Evolutionary conservation across 2,797 vertebrate genomes (phyloP), one percentile per base, ranked within the genome.

Genomic region (Lutjanus campechanus): DNA sequence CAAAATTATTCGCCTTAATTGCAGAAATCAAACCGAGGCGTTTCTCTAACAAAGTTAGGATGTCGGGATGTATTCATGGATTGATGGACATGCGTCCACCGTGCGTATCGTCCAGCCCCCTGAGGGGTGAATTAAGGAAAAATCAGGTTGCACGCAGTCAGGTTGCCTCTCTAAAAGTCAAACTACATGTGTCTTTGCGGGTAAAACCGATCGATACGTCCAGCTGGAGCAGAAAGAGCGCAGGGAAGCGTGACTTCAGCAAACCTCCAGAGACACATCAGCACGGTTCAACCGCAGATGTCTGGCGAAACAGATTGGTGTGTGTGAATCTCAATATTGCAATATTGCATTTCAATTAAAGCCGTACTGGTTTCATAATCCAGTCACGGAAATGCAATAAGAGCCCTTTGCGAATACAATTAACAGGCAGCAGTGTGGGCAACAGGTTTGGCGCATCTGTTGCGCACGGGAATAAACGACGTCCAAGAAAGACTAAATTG

Each of bases 391-490:
- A 68, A 72, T 41, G 74, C 54, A 70, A 64, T 67, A 20, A 81
- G 77, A 73, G 53, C 25, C 56, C 11, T 5, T 22, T 19, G 20
- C 11, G 11, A 60, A 69, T 40, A n/a, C 36, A 13, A 62, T 76
- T 40, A 73, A 73, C 69, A n/a, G 1, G 73, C 69, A 64, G 79
- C 68, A 29, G 75, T 50, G 49, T 36, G 29, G 50, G 85, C 87
- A 89, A 90, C 89, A 92, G 90, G 91, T 91, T 84, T 82, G 77
- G 67, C 40, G 81, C 86, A 85, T 92, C 87, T 91, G 89, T 89
- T 91, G 88, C 79, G 51, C 83, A 63, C 71, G 8, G 43, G 61
- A 79, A 58, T 53, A 64, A 60, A 72, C n/a, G 2, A 53, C 17
- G 19, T 66, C 54, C 59, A 69, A 1, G 5, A 7, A 6, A 6